Evolutionary conservation across 2,888 invertebrate genomes (phyloP).

Genomic region (Vannuccia rotundouncinata): DNA sequence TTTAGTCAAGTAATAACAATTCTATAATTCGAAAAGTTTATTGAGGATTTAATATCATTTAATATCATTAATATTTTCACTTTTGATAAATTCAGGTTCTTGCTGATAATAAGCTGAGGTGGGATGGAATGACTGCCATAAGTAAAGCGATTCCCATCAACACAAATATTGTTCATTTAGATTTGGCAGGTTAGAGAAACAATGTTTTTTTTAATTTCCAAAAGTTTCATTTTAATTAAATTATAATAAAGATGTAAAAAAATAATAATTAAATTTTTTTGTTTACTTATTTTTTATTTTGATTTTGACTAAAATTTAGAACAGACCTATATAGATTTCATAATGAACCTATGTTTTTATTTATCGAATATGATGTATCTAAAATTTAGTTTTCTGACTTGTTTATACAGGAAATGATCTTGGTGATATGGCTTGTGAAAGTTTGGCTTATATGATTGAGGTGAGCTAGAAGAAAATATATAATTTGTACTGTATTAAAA

Average conservation of each 20-base stretch:
- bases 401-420: neutral
- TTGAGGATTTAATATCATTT: too few species aligned
- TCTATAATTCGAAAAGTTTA: too few species aligned
- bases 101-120: conserved; percentile 12
- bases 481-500: too few species aligned
- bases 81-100: conserved; percentile 6
- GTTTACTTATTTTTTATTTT: too few species aligned
- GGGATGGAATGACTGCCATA: neutral
- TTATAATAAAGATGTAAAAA: neutral
- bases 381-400: neutral
- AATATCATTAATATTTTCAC: too few species aligned
- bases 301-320: too few species aligned
- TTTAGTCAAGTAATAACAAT: too few species aligned
- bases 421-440: neutral
- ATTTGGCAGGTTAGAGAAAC: conserved; percentile 34
- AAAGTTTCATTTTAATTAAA: too few species aligned
- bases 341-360: neutral
- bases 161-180: neutral
- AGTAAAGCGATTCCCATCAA: conserved; percentile 13
- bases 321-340: neutral
- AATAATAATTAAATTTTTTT: neutral
- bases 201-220: too few species aligned
- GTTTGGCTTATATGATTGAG: neutral
- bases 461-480: too few species aligned
- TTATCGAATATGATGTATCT: too few species aligned